These are phyloP conservation scores for Rhingia rostrata DNA, from an alignment of 2,888 invertebrate genomes.

Conservation along the genomic window DNA sequence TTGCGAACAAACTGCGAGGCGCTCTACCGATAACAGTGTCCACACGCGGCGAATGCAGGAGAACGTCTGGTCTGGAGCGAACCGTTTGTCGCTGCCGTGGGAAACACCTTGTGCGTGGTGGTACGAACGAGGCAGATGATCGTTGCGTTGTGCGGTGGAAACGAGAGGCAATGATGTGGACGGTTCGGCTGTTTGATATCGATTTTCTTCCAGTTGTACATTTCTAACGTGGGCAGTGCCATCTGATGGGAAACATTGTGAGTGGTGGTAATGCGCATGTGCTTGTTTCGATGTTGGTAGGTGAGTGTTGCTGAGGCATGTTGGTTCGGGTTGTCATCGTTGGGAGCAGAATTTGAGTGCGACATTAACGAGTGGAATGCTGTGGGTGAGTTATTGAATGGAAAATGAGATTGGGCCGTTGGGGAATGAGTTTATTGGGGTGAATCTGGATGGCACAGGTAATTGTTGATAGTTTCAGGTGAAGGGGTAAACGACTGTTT, in stretches of 20 bases:
- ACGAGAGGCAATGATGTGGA: constrained; percentile 55
- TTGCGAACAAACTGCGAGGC: constrained; percentile 68
- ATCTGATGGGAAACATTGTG: constrained; percentile 43
- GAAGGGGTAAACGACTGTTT: no score
- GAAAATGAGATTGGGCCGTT: neutral
- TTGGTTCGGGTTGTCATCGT: neutral
- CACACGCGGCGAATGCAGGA: constrained; percentile 74
- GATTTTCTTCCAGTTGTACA: constrained; percentile 60
- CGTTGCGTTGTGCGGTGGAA: constrained; percentile 36
- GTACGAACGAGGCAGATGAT: constrained; percentile 63
- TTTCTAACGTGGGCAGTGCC: constrained; percentile 39
- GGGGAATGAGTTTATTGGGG: neutral
- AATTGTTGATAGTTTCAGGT: no score
- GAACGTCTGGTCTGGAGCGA: constrained; percentile 75
- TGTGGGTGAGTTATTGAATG: constrained; percentile 9
- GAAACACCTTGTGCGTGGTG: constrained; percentile 72
- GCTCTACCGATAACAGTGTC: constrained; percentile 71
- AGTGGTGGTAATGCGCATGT: constrained; percentile 52
- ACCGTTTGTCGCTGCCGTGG: constrained; percentile 70
- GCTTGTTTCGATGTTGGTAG: constrained; percentile 47
- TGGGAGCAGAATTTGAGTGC: constrained; percentile 15
- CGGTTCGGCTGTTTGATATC: constrained; percentile 61
- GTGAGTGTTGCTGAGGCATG: constrained; percentile 42
- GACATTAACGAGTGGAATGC: neutral
- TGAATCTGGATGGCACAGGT: no score